phyloP scores from a whole-genome alignment of 2,797 vertebrate species.

The Dallia pectoralis region DNA sequence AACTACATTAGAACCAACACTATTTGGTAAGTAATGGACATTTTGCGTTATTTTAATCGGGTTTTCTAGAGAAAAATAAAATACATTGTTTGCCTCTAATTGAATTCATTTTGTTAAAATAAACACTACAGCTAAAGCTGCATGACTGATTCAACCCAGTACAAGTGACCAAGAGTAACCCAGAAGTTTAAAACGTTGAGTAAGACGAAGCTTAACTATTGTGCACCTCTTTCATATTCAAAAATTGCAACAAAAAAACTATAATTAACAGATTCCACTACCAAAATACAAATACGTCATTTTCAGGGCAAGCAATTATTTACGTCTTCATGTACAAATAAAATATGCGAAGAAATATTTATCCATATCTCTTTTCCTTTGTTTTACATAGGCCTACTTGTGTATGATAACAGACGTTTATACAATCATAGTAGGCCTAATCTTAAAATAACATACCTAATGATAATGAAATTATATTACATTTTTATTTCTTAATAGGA shows the following conservation, averaged over 20 bases:
- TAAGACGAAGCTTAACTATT: background rate
- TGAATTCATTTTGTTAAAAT: background rate
- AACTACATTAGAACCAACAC: conserved; percentile 47
- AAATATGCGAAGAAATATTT: background rate
- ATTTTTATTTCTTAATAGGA: background rate
- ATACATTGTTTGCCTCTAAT: background rate
- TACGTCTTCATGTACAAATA: background rate
- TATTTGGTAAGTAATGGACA: conserved; percentile 62
- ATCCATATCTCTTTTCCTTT: background rate
- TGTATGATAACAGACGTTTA: background rate
- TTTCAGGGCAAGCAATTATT: background rate
- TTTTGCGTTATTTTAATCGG: background rate
- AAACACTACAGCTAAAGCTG: conserved; percentile 13
- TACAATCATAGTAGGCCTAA: too few species aligned
- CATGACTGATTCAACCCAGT: conserved; percentile 30
- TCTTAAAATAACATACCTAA: background rate
- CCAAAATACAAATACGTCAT: too few species aligned
- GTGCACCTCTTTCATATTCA: conserved; percentile 44
- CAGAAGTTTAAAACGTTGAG: background rate
- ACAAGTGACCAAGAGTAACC: conserved; percentile 53
- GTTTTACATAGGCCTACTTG: background rate
- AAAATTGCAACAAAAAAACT: background rate
- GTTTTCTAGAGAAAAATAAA: background rate
- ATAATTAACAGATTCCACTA: background rate
- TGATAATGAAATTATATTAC: background rate